A percentile compares a stretch with the other conserved stretches of the same genome.
Evolutionary conservation across 2,797 vertebrate genomes (phyloP).

Genomic region (Corythornis leucogaster): DNA sequence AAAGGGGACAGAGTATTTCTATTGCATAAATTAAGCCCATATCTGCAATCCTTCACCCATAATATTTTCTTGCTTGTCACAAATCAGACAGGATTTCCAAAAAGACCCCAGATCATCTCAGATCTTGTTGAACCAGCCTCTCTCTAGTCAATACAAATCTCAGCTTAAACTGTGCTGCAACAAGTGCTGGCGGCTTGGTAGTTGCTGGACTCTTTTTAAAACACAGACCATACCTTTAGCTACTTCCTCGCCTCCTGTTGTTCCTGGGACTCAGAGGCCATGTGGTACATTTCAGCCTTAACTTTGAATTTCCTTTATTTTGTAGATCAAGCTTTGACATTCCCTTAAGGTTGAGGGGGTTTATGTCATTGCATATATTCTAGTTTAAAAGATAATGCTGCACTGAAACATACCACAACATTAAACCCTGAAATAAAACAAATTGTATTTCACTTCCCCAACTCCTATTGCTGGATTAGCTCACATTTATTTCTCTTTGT

Average conservation of each 20-base stretch:
- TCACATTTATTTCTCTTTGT: conserved; percentile 57
- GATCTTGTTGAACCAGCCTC: background rate
- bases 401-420: conserved; percentile 39
- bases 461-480: conserved; percentile 45
- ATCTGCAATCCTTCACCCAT: background rate
- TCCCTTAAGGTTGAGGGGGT: conserved; percentile 57
- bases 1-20: background rate
- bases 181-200: background rate
- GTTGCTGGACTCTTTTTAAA: conserved; percentile 25
- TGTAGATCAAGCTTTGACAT: conserved; percentile 72
- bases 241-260: conserved; percentile 71
- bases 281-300: conserved; percentile 75
- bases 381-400: conserved; percentile 63
- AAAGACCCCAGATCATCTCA: background rate
- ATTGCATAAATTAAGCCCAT: background rate
- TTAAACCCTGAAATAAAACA: conserved; percentile 54
- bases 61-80: background rate
- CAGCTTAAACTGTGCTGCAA: background rate
- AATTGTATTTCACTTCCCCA: conserved; percentile 46
- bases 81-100: background rate
- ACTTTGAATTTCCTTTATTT: conserved; percentile 77
- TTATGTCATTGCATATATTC: conserved; percentile 37
- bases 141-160: background rate
- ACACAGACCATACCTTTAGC: conserved; percentile 48
- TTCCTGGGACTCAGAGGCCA: conserved; percentile 59